Evolutionary conservation across 2,113 vertebrate species (phyloP).

Genomic region (Anser brachyrhynchus): DNA sequence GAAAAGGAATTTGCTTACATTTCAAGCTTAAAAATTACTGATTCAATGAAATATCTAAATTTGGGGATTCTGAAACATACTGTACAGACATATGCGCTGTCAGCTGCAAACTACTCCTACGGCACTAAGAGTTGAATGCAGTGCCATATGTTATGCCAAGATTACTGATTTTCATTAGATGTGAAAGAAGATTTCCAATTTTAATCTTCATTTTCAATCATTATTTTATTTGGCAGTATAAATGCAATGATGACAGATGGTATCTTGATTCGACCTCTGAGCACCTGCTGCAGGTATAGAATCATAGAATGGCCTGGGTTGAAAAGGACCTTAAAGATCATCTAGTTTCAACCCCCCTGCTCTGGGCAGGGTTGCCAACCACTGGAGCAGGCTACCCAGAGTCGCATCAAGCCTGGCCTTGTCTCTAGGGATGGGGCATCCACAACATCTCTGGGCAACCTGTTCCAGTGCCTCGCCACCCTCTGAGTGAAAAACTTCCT

Average conservation of each 20-base stretch:
- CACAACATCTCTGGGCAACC: too few species aligned
- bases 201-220: slow-evolving; percentile 62
- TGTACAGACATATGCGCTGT: slow-evolving; percentile 48
- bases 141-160: slow-evolving; percentile 60
- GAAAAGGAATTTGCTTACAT: slow-evolving; percentile 31
- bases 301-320: too few species aligned
- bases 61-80: slow-evolving; percentile 48
- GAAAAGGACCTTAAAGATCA: too few species aligned
- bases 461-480: too few species aligned
- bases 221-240: slow-evolving; percentile 56
- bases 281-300: slow-evolving; percentile 1
- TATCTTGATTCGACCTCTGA: neutral
- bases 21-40: slow-evolving; percentile 35
- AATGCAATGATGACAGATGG: slow-evolving; percentile 4
- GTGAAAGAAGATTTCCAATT: slow-evolving; percentile 42
- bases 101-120: slow-evolving; percentile 59
- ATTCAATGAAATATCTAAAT: slow-evolving; percentile 56
- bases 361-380: too few species aligned
- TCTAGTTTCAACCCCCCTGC: too few species aligned
- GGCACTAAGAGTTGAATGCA: neutral
- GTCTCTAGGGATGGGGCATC: too few species aligned
- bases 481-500: too few species aligned
- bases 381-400: too few species aligned
- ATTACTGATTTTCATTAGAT: slow-evolving; percentile 55
- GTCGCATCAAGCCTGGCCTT: too few species aligned